Percentiles rank a stretch among this genome's conserved stretches.
phyloP scores from a whole-genome alignment of 2,797 vertebrate genomes.

The Sebastes nivosus region DNA sequence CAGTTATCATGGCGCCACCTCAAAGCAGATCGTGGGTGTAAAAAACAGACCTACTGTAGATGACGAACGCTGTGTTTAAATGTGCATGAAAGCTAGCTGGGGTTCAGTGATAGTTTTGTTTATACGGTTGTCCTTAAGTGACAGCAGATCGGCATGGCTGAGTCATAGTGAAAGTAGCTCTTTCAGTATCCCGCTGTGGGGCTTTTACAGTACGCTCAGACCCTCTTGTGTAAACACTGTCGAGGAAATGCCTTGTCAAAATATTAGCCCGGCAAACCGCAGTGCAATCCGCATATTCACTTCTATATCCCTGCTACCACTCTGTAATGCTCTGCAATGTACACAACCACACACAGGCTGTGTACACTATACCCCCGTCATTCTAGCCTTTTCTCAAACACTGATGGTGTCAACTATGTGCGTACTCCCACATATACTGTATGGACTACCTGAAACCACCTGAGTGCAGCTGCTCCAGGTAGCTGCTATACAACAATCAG shows the following conservation, averaged over 20 bases:
- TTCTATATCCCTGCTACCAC: conserved; percentile 16
- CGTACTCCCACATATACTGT: background rate
- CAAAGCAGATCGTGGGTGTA: conserved; percentile 6
- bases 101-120: conserved; percentile 18
- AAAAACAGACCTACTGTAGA: background rate
- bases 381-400: background rate
- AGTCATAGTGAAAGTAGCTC: conserved; percentile 25
- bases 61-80: conserved; percentile 22
- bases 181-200: conserved; percentile 16
- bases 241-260: conserved; percentile 68
- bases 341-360: background rate
- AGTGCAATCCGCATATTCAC: conserved; percentile 15
- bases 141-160: conserved; percentile 1
- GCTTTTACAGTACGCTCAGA: conserved; percentile 17
- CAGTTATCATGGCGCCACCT: conserved; percentile 8
- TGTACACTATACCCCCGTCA: background rate
- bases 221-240: conserved; percentile 48
- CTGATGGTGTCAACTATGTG: conserved; percentile 3
- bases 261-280: conserved; percentile 54
- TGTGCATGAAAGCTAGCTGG: conserved; percentile 5
- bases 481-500: background rate
- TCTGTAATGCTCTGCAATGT: conserved; percentile 18
- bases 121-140: conserved; percentile 1
- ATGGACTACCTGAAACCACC: background rate
- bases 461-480: conserved; percentile 17